Conservation (phyloP, 2,113 vertebrate species). For the Eptatretus burgeri region DNA sequence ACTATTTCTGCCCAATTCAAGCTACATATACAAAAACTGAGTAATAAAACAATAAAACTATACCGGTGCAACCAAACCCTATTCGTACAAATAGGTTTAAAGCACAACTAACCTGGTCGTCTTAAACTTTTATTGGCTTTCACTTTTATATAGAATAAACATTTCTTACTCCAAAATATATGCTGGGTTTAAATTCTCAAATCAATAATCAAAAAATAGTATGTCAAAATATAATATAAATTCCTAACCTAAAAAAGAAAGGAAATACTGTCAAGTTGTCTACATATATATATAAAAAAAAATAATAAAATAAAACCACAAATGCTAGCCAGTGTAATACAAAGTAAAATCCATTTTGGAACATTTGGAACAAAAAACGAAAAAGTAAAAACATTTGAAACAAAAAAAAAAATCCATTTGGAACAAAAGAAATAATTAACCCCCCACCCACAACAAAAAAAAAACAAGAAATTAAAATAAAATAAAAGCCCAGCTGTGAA, state of each 20-base stretch:
- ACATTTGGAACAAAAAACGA: conserved; percentile 98
- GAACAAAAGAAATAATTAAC: conserved; percentile 87
- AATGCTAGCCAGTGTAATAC: conserved; percentile 32
- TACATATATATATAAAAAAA: background rate
- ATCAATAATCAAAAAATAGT: conserved; percentile 3
- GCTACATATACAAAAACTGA: conserved; percentile 99
- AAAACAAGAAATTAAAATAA: conserved; percentile 89
- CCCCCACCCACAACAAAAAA: conserved; percentile 29
- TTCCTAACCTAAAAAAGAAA: conserved; percentile 4
- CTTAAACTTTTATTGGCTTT: conserved; percentile 62
- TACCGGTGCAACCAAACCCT: conserved; percentile 89
- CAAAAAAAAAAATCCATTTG: conserved; percentile 46
- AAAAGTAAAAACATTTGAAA: conserved; percentile 73
- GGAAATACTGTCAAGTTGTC: conserved; percentile 1
- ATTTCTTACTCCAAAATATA: conserved; percentile 6
- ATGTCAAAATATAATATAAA: conserved; percentile 7
- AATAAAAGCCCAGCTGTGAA: conserved; percentile 96
- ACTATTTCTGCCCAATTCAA: conserved; percentile 99
- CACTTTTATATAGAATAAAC: conserved; percentile 25
- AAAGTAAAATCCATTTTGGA: conserved; percentile 99
- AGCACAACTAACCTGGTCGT: conserved; percentile 46
- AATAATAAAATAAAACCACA: no score
- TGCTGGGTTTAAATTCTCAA: conserved; percentile 6
- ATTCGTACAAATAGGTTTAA: conserved; percentile 96
- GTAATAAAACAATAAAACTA: conserved; percentile 99